These are phyloP conservation scores for Dugesia japonica DNA, from an alignment of 2,888 invertebrate species.

Conservation along the genomic window DNA sequence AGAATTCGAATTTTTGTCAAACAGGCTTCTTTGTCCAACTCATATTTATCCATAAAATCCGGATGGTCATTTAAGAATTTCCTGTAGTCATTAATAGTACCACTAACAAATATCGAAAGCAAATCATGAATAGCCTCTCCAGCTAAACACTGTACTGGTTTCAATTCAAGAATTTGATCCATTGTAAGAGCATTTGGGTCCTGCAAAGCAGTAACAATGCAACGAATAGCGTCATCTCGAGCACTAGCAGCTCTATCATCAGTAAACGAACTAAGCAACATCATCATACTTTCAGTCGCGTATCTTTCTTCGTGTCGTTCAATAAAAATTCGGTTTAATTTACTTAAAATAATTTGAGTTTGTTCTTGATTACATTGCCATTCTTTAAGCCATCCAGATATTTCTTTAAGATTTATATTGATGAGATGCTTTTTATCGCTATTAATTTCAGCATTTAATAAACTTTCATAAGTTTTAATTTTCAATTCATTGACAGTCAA, in stretches of 20 bases:
- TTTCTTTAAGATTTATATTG: not conserved
- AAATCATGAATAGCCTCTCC: conserved; percentile 84
- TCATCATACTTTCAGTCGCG: conserved; percentile 23
- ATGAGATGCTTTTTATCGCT: not conserved
- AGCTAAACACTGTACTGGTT: conserved; percentile 82
- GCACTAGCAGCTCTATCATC: conserved; percentile 22
- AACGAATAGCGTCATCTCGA: conserved; percentile 22
- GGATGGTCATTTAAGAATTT: conserved; percentile 78
- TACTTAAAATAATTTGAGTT: not conserved
- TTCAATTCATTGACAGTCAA: not conserved
- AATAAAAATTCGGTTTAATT: not conserved
- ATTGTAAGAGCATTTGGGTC: conserved; percentile 85
- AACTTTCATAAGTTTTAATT: not conserved
- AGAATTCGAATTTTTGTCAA: conserved; percentile 84
- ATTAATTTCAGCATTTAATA: conserved; percentile 4
- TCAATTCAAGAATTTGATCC: conserved; percentile 76
- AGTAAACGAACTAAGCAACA: not conserved
- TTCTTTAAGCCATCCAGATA: not conserved
- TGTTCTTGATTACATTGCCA: conserved; percentile 4
- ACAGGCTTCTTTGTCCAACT: conserved; percentile 27
- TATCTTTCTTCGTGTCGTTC: not conserved
- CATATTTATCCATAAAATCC: conserved; percentile 61
- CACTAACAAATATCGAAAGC: conserved; percentile 79
- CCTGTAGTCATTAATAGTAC: conserved; percentile 74
- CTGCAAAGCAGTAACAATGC: conserved; percentile 74